phyloP scores from a whole-genome alignment of 2,888 invertebrate genomes.

The Hanleya hanleyi region DNA sequence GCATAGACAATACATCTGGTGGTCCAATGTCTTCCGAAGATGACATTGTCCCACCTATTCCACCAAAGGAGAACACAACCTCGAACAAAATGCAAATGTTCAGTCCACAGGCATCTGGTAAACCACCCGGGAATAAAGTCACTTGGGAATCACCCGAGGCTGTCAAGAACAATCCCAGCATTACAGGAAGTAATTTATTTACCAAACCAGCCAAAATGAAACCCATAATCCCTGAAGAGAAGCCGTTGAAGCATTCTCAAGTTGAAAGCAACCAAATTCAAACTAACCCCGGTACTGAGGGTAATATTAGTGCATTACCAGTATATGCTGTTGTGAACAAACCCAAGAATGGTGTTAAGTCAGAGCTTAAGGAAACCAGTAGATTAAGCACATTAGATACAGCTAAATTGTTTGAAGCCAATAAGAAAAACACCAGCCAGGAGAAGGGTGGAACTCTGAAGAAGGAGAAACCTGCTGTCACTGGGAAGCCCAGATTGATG shows the following conservation, averaged over 20 bases:
- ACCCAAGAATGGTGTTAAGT: background rate
- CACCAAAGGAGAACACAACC: background rate
- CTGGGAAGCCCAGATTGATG: background rate
- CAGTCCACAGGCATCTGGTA: background rate
- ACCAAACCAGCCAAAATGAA: background rate
- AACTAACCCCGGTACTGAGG: background rate
- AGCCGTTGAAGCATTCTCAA: background rate
- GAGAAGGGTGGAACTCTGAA: background rate
- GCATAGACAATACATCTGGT: background rate
- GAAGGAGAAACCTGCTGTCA: background rate
- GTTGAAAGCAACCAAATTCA: too few species aligned
- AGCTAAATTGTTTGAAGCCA: background rate
- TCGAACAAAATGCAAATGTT: background rate
- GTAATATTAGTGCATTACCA: background rate
- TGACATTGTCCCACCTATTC: background rate
- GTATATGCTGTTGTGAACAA: background rate
- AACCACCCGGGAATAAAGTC: background rate
- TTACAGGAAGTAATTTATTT: background rate
- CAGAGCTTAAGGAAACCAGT: background rate
- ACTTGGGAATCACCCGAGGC: background rate
- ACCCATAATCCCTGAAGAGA: background rate
- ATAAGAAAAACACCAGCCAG: too few species aligned
- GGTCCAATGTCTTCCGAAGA: constrained; percentile 9
- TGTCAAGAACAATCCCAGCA: background rate
- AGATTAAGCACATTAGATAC: background rate